Evolutionary conservation across 2,888 invertebrate genomes (phyloP).

Genomic region (Neoscelio sp.): DNA sequence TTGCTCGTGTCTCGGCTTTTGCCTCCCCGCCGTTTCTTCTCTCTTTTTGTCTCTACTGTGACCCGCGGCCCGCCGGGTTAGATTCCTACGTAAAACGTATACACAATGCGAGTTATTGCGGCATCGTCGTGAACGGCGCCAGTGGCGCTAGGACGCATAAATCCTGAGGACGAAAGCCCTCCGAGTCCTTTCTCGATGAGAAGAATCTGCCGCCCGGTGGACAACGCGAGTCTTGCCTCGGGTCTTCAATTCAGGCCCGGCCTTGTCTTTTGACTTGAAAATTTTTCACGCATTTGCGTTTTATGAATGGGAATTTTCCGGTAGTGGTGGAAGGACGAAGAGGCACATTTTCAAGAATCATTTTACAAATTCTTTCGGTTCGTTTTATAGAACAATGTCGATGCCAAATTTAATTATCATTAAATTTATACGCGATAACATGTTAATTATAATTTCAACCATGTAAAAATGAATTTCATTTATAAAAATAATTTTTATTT

Average conservation of each 20-base stretch:
- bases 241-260: too few relatives aligned
- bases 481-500: too few relatives aligned
- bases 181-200: constrained; percentile 43
- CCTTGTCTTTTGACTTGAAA: constrained; percentile 1
- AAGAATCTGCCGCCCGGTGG: constrained; percentile 70
- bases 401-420: too few relatives aligned
- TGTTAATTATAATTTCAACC: too few relatives aligned
- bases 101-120: constrained; percentile 82
- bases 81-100: constrained; percentile 77
- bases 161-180: constrained; percentile 71
- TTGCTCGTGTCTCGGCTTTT: constrained; percentile 61
- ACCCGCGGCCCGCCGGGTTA: constrained; percentile 82
- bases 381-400: too few relatives aligned
- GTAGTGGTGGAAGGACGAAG: too few relatives aligned
- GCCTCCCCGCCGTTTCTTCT: constrained; percentile 59
- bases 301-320: constrained; percentile 4
- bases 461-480: too few relatives aligned
- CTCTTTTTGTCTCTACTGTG: constrained; percentile 77
- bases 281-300: background rate
- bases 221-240: constrained; percentile 32
- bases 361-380: too few relatives aligned
- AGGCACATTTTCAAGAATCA: too few relatives aligned
- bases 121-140: constrained; percentile 78
- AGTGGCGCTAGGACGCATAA: constrained; percentile 80
- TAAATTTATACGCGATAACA: too few relatives aligned